Base-by-base conservation (phyloP, 1,140 invertebrate genomes). In the Sycophaga agraensis region DNA sequence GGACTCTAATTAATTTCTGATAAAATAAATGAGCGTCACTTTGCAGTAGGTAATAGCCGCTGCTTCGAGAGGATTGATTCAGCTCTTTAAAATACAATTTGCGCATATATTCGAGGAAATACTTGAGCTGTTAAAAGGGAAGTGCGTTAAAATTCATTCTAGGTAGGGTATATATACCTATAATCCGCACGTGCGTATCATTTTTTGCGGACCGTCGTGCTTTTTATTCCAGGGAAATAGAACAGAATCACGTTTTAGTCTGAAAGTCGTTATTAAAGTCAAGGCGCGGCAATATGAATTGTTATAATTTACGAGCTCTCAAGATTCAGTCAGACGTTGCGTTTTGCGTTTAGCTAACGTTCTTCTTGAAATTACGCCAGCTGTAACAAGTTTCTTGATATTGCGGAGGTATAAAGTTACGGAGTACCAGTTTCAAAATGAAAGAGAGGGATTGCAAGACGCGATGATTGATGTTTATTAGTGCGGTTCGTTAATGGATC, bases 241-340 rank as follows among this genome's bases (percentile, higher is more conserved):
- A 60, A 45, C 7, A 22, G 58, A 51, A 61, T 61, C 28, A 46
- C 31, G 42, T 40, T 62, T 49, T 50, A 48, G 2, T 26, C 17
- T n/a, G 24, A 50, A 50, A 49, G 46, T 59, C 35, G 35, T 59
- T 50, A 59, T 59, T 59, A 59, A 49, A 50, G 19, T 31, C 24
- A 49, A 59, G 53, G 31, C 26, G 31, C 26, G 57, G 31, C 28
- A 39, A 31, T 59, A 59, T 51, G 57, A 59, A 59, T 59, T 49
- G 57, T 50, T 42, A 48, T 59, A 59, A 59, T 59, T 59, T 51
- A 59, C 57, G 57, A 59, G 57, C 48, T 50, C 35, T 31, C 35
- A n/a, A 45, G 34, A 31, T 46, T 57, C 19, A 24, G 31, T n/a
- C 31, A 14, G n/a, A 26, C 45, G 34, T 58, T 46, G 43, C 45